phyloP scores from a whole-genome alignment of 2,797 vertebrate species.

The Amblyopsis hoosieri region DNA sequence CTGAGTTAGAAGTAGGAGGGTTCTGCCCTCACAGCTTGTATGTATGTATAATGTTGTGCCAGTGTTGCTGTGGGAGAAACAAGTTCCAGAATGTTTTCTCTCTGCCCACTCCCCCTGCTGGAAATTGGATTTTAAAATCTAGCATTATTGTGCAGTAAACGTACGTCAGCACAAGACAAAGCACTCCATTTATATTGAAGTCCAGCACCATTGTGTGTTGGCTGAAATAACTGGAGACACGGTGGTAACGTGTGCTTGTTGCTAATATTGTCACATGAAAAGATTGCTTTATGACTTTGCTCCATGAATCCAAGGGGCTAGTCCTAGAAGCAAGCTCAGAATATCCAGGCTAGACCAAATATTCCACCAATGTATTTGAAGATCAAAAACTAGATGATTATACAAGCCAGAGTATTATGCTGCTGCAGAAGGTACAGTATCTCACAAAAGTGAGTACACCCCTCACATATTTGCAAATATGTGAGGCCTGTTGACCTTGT shows the following conservation, averaged over 20 bases:
- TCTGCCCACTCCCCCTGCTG: slow-evolving; percentile 52
- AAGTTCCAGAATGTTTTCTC: slow-evolving; percentile 50
- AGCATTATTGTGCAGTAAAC: no score
- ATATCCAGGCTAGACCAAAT: no score
- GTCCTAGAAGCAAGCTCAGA: no score
- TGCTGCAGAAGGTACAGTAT: no score
- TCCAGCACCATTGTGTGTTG: background rate
- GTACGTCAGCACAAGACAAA: background rate
- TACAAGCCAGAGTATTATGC: no score
- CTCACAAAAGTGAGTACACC: no score
- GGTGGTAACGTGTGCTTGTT: background rate
- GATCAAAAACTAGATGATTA: no score
- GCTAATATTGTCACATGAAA: background rate
- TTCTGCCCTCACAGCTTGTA: slow-evolving; percentile 52
- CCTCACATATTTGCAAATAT: no score
- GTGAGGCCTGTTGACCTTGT: no score
- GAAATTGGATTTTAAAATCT: slow-evolving; percentile 7
- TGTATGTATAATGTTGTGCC: slow-evolving; percentile 46
- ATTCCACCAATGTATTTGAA: no score
- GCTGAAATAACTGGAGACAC: background rate
- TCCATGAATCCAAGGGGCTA: no score
- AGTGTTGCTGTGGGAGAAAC: slow-evolving; percentile 53
- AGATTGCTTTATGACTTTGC: no score
- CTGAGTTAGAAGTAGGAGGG: slow-evolving; percentile 28
- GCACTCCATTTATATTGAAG: slow-evolving; percentile 20